Conservation (phyloP, 2,888 invertebrate species). For the Anthoptus insignis region DNA sequence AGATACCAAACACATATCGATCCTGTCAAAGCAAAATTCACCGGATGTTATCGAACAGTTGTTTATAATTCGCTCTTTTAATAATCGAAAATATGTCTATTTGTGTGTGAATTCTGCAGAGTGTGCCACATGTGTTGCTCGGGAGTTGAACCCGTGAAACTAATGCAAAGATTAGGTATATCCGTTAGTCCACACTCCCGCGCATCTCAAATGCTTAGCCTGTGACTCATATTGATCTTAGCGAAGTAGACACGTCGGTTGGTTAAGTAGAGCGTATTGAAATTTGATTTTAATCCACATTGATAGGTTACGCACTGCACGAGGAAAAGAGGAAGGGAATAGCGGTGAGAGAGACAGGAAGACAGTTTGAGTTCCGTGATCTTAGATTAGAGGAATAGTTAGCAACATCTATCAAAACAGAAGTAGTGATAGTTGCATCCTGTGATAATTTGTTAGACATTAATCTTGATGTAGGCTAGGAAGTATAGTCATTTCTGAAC, state of each 20-base stretch:
- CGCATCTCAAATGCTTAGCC: constrained; percentile 60
- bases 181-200: constrained; percentile 70
- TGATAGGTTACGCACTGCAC: constrained; percentile 21
- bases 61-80: constrained; percentile 31
- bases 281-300: constrained; percentile 36
- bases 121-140: constrained; percentile 62
- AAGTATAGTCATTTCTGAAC: background rate
- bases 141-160: constrained; percentile 65
- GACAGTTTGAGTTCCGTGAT: constrained; percentile 32
- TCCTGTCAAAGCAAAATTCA: constrained; percentile 2
- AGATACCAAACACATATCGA: background rate
- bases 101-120: constrained; percentile 27
- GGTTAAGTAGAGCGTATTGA: constrained; percentile 36
- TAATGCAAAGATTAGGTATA: constrained; percentile 84
- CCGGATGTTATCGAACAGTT: constrained; percentile 32
- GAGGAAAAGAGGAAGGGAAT: constrained; percentile 27
- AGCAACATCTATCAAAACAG: constrained; percentile 19
- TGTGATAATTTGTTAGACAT: constrained; percentile 15
- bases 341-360: constrained; percentile 5
- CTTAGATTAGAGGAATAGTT: constrained; percentile 21
- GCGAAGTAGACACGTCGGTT: constrained; percentile 37
- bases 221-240: constrained; percentile 53
- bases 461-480: background rate
- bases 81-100: constrained; percentile 26
- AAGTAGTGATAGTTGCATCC: constrained; percentile 2